Evolutionary conservation across 2,797 vertebrate genomes (phyloP).

Genomic region (Varecia variegata): DNA sequence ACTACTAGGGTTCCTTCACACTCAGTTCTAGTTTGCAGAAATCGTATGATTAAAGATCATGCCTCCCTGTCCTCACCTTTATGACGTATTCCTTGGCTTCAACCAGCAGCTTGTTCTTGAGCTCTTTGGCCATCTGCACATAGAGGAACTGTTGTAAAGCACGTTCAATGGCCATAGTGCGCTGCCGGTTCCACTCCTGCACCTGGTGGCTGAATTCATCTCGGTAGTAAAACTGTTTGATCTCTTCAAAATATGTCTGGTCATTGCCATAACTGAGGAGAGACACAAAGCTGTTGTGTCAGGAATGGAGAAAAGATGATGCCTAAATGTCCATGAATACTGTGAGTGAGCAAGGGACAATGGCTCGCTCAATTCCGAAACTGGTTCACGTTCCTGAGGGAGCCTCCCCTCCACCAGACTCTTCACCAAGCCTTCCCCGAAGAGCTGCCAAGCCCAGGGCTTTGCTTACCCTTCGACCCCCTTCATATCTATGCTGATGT

Average conservation of each 20-base stretch:
- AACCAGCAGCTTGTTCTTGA: constrained; percentile 94
- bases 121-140: constrained; percentile 97
- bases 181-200: constrained; percentile 99
- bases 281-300: background rate
- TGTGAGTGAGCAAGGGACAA: background rate
- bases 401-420: background rate
- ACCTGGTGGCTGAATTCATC: constrained; percentile 99
- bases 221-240: constrained; percentile 99
- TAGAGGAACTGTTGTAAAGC: constrained; percentile 97
- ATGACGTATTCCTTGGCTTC: constrained; percentile 97
- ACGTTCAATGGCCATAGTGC: constrained; percentile 95
- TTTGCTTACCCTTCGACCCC: constrained; percentile 94
- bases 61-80: constrained; percentile 86
- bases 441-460: background rate
- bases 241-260: constrained; percentile 99
- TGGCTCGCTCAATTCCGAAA: background rate
- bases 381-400: background rate
- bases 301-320: background rate
- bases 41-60: background rate
- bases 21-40: background rate
- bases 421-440: background rate
- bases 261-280: constrained; percentile 89
- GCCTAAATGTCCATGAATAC: background rate
- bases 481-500: constrained; percentile 97
- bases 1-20: background rate